Evolutionary conservation across 1,140 invertebrate species (phyloP), one percentile per base, ranked within the genome.

Genomic region (Rhopalosiphum padi): DNA sequence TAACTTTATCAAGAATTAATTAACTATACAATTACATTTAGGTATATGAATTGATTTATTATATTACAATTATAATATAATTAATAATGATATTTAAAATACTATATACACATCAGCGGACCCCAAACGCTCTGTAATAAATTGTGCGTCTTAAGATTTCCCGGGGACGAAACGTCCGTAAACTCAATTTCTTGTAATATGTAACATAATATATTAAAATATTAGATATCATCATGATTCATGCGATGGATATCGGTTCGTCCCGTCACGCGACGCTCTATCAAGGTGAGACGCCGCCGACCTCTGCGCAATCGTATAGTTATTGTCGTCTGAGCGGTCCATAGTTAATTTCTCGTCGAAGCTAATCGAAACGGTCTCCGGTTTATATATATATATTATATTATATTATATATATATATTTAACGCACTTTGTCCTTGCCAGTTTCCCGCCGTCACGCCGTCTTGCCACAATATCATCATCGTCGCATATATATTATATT

Each of bases 231-330:
- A 85, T 48, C 0, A 46, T 46, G 23, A 22, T 87, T 87, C 25
- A 18, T 87, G 2, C 23, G 30, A 48, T 48, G 41, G 15, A 25
- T 37, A 48, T 68, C 30, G 30, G 60, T 68, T n/a, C 30, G 60
- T 68, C 60, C 60, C 48, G 30, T 4, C 60, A 15, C 18, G 21
- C n/a, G 48, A 48, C 46, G 18, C 86, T n/a, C 30, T 51, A 51
- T 53, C 87, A 88, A 88, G 87, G 87, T 53, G 48, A 88, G 46
- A 35, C n/a, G 48, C 46, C 60, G 2, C 86, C 30, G 86, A 88
- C 86, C 30, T 87, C 30, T 9, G n/a, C 30, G 30, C 30, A 51
- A 88, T 88, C 46, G 46, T 51, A 41, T 51, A 41, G 8, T 51
- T 51, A 51, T 18, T 30, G 30, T 48, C 30, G 48, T 35, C 60